phyloP scores from a whole-genome alignment of 53 echinoderm and acorn worm genomes.

The Mesocentrotus franciscanus region DNA sequence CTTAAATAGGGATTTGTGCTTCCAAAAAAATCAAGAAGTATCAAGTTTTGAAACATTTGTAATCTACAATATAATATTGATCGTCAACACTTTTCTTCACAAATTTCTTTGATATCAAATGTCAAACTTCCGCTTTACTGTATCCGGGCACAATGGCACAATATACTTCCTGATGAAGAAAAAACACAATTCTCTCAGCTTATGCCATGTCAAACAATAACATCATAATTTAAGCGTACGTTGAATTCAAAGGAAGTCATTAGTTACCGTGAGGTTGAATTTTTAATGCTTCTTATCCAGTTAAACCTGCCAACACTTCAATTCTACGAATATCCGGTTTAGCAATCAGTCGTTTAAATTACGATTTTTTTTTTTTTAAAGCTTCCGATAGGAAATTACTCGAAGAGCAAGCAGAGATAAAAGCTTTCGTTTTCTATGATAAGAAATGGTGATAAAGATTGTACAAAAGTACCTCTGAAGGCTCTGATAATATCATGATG shows the following conservation, averaged over 20 bases:
- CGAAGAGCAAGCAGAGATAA: not conserved
- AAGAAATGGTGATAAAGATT: too few relatives aligned
- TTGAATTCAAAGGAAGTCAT: not conserved
- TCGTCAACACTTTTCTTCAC: too few relatives aligned
- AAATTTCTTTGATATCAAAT: not conserved
- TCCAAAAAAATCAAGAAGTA: too few relatives aligned
- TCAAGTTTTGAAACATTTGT: too few relatives aligned
- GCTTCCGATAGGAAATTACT: not conserved
- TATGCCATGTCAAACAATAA: not conserved
- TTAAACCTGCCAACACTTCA: not conserved
- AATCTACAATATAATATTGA: too few relatives aligned
- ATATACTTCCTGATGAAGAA: not conserved
- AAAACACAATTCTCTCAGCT: not conserved
- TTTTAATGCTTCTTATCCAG: not conserved
- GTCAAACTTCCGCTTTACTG: not conserved
- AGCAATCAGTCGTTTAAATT: not conserved
- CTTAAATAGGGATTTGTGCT: too few relatives aligned
- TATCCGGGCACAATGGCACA: not conserved
- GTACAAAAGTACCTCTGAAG: too few relatives aligned
- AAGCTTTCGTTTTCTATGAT: too few relatives aligned
- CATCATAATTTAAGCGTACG: not conserved
- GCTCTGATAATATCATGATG: too few relatives aligned
- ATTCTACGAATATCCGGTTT: conserved; percentile 20
- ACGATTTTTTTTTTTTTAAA: not conserved
- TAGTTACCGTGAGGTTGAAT: not conserved